Conservation (phyloP, 2,888 invertebrate genomes). For the Brachyptera putata region DNA sequence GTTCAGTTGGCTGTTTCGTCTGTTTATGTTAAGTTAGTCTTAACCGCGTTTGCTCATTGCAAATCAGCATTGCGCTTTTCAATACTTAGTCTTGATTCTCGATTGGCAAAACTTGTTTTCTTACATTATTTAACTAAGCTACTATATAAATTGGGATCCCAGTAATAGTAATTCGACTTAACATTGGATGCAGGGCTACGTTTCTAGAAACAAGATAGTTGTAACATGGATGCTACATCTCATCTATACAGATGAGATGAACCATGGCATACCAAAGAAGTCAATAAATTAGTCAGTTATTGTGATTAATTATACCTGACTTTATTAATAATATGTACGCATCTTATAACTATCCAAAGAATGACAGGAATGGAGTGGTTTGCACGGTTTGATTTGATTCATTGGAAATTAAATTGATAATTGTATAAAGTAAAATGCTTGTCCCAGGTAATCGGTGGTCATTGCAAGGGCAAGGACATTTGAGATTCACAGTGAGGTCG, state of each 20-base stretch:
- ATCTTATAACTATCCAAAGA: neutral
- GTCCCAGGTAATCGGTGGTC: no score
- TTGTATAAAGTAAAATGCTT: neutral
- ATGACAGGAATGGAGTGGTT: slow-evolving; percentile 16
- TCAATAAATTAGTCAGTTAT: slow-evolving; percentile 21
- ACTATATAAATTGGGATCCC: neutral
- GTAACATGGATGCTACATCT: neutral
- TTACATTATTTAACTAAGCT: neutral
- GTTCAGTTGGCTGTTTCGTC: no score
- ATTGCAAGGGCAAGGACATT: no score
- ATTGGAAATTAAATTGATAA: slow-evolving; percentile 9
- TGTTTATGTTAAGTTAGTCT: no score
- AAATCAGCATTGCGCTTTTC: neutral
- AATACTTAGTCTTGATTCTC: neutral
- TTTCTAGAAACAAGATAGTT: neutral
- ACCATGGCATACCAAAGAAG: slow-evolving; percentile 1
- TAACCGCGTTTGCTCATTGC: neutral
- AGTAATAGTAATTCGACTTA: neutral
- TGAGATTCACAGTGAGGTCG: no score
- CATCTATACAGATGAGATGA: neutral
- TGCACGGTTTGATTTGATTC: neutral
- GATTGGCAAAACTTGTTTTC: neutral
- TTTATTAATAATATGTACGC: slow-evolving; percentile 4
- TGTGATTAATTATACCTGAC: slow-evolving; percentile 20
- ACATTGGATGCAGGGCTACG: neutral